phyloP scores from a whole-genome alignment of 2,113 vertebrate genomes.

The Jacana jacana region DNA sequence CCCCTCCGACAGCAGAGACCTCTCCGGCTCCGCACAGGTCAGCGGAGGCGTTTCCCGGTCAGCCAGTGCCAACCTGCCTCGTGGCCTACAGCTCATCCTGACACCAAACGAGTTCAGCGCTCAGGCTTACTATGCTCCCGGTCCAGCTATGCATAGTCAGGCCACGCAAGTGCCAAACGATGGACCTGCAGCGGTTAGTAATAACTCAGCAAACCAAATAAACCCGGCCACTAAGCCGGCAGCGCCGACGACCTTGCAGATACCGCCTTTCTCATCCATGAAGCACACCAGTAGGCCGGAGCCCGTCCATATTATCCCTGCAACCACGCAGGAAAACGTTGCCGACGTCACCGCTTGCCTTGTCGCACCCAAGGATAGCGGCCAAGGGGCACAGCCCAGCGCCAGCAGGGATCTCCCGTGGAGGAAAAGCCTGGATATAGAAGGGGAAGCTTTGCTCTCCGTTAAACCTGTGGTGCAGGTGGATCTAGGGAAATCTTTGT shows the following conservation, averaged over 20 bases:
- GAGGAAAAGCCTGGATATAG: constrained; percentile 88
- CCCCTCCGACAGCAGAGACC: constrained; percentile 86
- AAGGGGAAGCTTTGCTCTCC: constrained; percentile 84
- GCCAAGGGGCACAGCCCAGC: constrained; percentile 73
- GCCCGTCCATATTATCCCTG: constrained; percentile 73
- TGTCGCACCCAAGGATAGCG: constrained; percentile 76
- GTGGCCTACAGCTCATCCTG: constrained; percentile 89
- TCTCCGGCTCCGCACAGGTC: constrained; percentile 83
- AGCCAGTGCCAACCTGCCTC: constrained; percentile 85
- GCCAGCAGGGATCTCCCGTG: constrained; percentile 82
- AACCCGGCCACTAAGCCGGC: constrained; percentile 73
- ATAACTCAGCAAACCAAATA: constrained; percentile 82
- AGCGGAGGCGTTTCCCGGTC: constrained; percentile 82
- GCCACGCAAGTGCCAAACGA: constrained; percentile 83
- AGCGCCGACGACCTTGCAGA: constrained; percentile 86
- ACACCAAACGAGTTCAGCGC: constrained; percentile 87
- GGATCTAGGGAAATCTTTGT: constrained; percentile 87
- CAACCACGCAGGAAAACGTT: constrained; percentile 77
- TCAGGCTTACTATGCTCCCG: constrained; percentile 86
- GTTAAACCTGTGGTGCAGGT: constrained; percentile 74
- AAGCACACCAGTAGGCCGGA: constrained; percentile 74
- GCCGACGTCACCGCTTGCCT: constrained; percentile 80
- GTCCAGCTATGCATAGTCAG: constrained; percentile 79
- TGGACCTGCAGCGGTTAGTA: constrained; percentile 72
- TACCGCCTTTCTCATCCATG: constrained; percentile 81